Conservation (phyloP, 1,140 invertebrate species). For the Grapholita molesta region DNA sequence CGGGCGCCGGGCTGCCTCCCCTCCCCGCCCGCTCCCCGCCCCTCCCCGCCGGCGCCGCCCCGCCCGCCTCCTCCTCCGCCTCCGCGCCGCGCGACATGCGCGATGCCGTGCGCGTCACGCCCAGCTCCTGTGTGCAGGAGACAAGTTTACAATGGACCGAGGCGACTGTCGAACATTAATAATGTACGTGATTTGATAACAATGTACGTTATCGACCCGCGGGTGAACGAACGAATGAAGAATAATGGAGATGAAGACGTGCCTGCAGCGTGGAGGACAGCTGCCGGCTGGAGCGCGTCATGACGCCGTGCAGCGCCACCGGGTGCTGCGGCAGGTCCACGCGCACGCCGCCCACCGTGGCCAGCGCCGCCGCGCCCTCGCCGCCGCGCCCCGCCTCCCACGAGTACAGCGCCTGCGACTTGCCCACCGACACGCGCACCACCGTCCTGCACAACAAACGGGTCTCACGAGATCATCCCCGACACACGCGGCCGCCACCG, state of each 20-base stretch:
- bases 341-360: conserved; percentile 92
- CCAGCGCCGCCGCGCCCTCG: conserved; percentile 91
- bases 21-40: conserved; percentile 30
- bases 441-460: conserved; percentile 85
- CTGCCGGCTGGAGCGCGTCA: conserved; percentile 95
- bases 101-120: conserved; percentile 86
- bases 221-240: too few relatives aligned
- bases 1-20: conserved; percentile 34
- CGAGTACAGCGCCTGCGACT: conserved; percentile 94
- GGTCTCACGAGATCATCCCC: too few relatives aligned
- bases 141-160: too few relatives aligned
- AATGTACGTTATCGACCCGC: too few relatives aligned
- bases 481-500: too few relatives aligned
- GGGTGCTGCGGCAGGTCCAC: conserved; percentile 98
- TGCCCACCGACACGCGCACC: conserved; percentile 94
- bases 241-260: too few relatives aligned
- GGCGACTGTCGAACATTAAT: too few relatives aligned
- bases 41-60: conserved; percentile 22
- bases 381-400: conserved; percentile 87
- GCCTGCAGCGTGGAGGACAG: conserved; percentile 93
- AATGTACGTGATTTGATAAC: too few relatives aligned
- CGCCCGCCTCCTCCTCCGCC: conserved; percentile 20
- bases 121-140: conserved; percentile 42
- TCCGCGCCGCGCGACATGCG: conserved; percentile 78
- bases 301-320: conserved; percentile 97